Conservation (phyloP, 2,888 invertebrate species). For the Junonia oenone region DNA sequence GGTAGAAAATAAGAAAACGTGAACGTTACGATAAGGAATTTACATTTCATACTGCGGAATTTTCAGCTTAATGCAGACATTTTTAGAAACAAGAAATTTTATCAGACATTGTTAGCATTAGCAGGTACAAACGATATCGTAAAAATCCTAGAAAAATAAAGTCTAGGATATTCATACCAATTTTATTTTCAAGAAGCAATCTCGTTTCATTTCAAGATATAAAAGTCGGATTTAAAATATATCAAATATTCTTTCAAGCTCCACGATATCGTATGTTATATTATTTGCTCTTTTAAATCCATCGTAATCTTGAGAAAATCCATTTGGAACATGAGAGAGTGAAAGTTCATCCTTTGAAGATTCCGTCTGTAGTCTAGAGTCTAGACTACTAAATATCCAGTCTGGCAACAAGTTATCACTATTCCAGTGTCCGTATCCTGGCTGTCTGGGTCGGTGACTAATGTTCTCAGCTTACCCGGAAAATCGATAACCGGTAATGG, state of each 20-base stretch:
- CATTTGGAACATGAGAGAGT: slow-evolving; percentile 10
- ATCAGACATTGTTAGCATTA: background rate
- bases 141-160: background rate
- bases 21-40: too few relatives aligned
- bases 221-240: background rate
- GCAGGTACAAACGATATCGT: background rate
- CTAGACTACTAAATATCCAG: slow-evolving; percentile 37
- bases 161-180: background rate
- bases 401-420: slow-evolving; percentile 28
- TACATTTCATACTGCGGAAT: too few relatives aligned
- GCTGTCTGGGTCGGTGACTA: slow-evolving; percentile 28
- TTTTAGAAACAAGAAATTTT: background rate
- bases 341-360: slow-evolving; percentile 10
- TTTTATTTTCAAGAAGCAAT: background rate
- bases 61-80: background rate
- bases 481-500: slow-evolving; percentile 9
- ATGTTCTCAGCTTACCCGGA: slow-evolving; percentile 15
- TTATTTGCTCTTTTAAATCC: slow-evolving; percentile 1
- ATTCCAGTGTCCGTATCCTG: slow-evolving; percentile 21
- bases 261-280: background rate
- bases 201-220: background rate
- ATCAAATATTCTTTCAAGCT: too few relatives aligned
- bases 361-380: slow-evolving; percentile 32
- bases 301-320: slow-evolving; percentile 1
- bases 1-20: too few relatives aligned